Percentiles rank a stretch among this genome's conserved stretches.
These are phyloP conservation scores for Drosophila barbarae DNA, from an alignment of 2,888 invertebrate genomes.

Conservation along the genomic window DNA sequence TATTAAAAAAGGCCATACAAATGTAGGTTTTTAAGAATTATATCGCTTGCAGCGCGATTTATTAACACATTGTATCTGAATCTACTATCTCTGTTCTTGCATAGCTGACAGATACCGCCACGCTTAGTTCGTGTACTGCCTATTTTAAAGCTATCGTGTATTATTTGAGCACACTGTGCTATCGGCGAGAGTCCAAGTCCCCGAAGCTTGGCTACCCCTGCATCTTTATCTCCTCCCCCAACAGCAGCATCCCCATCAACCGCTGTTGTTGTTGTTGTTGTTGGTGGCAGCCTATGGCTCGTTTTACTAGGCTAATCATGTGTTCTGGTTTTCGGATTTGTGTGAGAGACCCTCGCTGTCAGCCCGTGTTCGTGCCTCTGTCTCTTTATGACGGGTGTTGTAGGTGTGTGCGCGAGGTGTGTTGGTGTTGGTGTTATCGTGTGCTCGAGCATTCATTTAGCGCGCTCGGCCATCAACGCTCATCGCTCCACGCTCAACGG, in stretches of 20 bases:
- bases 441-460: conserved; percentile 74
- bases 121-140: neutral
- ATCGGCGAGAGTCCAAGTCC: conserved; percentile 15
- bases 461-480: conserved; percentile 41
- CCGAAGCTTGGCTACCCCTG: conserved; percentile 20
- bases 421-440: conserved; percentile 39
- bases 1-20: neutral
- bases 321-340: conserved; percentile 76
- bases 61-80: neutral
- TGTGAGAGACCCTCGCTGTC: conserved; percentile 49
- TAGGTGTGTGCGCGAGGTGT: conserved; percentile 8
- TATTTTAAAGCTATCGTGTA: neutral
- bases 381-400: conserved; percentile 13
- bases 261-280: conserved; percentile 31
- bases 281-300: conserved; percentile 33
- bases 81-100: too few species aligned
- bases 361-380: conserved; percentile 12
- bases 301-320: conserved; percentile 78
- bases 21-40: neutral
- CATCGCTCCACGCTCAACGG: conserved; percentile 18
- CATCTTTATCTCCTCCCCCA: conserved; percentile 1
- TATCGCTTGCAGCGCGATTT: neutral
- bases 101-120: neutral
- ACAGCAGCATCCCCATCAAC: conserved; percentile 14
- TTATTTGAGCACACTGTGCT: conserved; percentile 11